These are phyloP conservation scores for Heliangelus exortis DNA, from an alignment of 2,797 vertebrate genomes.

Conservation along the genomic window DNA sequence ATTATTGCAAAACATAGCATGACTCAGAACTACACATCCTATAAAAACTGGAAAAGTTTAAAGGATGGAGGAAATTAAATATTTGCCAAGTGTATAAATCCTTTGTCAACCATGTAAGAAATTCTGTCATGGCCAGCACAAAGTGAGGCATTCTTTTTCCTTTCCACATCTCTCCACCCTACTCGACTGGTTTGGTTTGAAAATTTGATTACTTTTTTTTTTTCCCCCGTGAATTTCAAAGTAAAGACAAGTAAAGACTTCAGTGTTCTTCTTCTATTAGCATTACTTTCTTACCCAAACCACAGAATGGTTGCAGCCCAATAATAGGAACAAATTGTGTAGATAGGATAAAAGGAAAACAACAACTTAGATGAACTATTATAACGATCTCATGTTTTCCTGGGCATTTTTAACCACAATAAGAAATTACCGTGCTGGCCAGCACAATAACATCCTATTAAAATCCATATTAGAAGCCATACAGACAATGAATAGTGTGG, in stretches of 20 bases:
- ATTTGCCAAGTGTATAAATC: conserved; percentile 6
- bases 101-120: background rate
- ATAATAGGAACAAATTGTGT: background rate
- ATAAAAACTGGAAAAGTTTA: background rate
- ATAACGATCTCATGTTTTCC: background rate
- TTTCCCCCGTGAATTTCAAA: background rate
- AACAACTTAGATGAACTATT: background rate
- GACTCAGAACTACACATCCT: conserved; percentile 2
- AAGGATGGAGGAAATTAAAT: conserved; percentile 12
- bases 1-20: conserved; percentile 14
- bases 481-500: background rate
- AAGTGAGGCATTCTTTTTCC: conserved; percentile 3
- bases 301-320: background rate
- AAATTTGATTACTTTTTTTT: background rate
- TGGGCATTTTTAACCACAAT: background rate
- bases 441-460: background rate
- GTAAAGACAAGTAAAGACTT: conserved; percentile 29
- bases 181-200: conserved; percentile 35
- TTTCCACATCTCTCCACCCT: conserved; percentile 15
- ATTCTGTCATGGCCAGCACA: background rate
- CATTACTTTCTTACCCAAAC: conserved; percentile 3
- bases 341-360: background rate
- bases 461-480: background rate
- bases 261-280: background rate
- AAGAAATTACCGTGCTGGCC: background rate